Evolutionary conservation across 2,888 invertebrate genomes (phyloP), one percentile per base, ranked within the genome.

Genomic region (Melanotus villosus): DNA sequence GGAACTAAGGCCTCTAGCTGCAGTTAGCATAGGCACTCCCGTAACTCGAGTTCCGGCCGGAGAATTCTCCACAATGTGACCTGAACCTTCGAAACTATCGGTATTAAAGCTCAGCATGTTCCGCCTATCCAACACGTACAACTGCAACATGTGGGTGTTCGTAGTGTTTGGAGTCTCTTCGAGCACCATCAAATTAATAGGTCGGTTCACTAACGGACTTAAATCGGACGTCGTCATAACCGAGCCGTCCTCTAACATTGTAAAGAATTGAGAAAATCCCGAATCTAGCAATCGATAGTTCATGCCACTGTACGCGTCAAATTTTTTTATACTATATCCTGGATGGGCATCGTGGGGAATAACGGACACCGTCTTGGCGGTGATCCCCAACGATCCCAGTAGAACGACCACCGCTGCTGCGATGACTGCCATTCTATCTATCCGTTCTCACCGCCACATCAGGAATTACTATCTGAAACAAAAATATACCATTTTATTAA

Each of bases 181-280:
- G 64, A 95, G 86, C 16, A 96, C 91, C 59, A 94, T 90, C 66
- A 96, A 88, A 81, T 94, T 92, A 21, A 96, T 91, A 0, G 94
- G 93, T 74, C 90, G 90, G 82, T 95, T 92, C 69, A 95, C 90
- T 70, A 96, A 86, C 10, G 95, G 93, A 59, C 91, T 90, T 41
- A 96, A 88, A 81, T 95, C 94, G 36, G 94, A 91, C 21, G 95
- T 96, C 47, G 96, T 96, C 95, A 96, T 97, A 65, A 97, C 91
- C 65, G 95, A 90, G 58, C 96, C 96, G 83, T 95, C 93, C 75
- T 92, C 91, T 65, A 96, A 89, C 75, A 96, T 91, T 7, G 96
- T 93, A 84, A 97, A 96, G 85, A 92, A 96, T 75, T 93, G 90
- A 50, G 93, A 92, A 83, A 90, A 94, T 73, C 92, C 93, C 56